Evolutionary conservation across 1,140 invertebrate species (phyloP), one percentile per base, ranked within the genome.

Genomic region (Dufourea novaeangliae): DNA sequence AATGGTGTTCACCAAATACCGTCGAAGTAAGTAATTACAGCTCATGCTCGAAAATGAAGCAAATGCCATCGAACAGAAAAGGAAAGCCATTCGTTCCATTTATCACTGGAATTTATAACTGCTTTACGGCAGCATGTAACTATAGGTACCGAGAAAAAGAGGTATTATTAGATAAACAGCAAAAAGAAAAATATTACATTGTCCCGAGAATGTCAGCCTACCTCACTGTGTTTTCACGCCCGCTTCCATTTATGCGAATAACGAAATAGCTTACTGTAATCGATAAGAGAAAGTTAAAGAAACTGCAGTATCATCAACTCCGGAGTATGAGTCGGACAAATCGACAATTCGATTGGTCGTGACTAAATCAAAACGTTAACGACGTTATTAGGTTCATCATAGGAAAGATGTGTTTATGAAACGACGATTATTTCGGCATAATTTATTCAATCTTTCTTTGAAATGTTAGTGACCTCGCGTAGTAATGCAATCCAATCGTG

Each of bases 131-230:
- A 14, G 25, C 32, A 46, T 57, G 66, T 61, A 29, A 22, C 50
- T 32, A 72, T 66, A 63, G 71, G 73, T 79, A 74, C 72, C 39
- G 37, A 34, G 70, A 66, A 69, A 59, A 79, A 75, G 77, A 82
- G 79, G 59, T 79, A 79, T 79, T 75, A 69, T 63, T 20, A 22
- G 41, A 50, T 20, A 66, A 50, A 10, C 20, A 29, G 20, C 20
- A 44, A 69, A 25, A 12, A 56, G 50, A 67, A 79, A 74, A 75
- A 61, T 56, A 39, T 52, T 44, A 63, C 25, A 10, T 44, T 29
- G 1, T 22, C 34, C 59, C 4, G 20, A 6, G 25, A 69, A n/a
- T 6, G 14, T 41, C 0, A 14, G 1, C 3, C 10, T 8, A 2
- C 32, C 17, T 29, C 54, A 10, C 34, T 10, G 10, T 22, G 11